Evolutionary conservation across 2,113 vertebrate genomes (phyloP), one percentile per base, ranked within the genome.

Genomic region (Stigmatopora argus): DNA sequence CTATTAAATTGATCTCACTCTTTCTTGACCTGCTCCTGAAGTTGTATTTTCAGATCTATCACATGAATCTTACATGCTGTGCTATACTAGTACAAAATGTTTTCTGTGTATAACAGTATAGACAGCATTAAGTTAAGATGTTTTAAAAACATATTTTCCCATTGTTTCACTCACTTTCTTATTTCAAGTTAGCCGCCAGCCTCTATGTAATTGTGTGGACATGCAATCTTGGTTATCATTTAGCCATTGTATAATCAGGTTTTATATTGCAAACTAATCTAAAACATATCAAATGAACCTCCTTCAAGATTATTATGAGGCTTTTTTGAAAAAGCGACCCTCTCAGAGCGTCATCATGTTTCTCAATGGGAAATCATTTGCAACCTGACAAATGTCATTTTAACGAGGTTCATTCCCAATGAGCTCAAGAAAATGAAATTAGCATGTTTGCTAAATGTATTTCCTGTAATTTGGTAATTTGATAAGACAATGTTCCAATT

Each of bases 141-240:
- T 53, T 53, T 53, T 3, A 19, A 53, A 53, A 53, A 23, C 51
- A 23, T 21, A 19, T 19, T 53, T 14, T 53, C 52, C 21, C 12
- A 1, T 45, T 11, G 3, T 11, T 13, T 45, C 44, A 45, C 44
- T 53, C 9, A 11, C 4, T 38, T 38, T 53, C 51, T 23, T 13
- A 13, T 53, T n/a, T 21, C 51, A 52, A 9, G 3, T 7, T 10
- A 21, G 51, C n/a, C 21, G 51, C 48, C 5, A n/a, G 7, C 18
- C 6, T 49, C 48, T n/a, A 23, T 52, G 19, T 19, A 52, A 21
- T 21, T 52, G 70, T 71, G 58, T 75, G 77, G 41, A 31, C 71
- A 55, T 64, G 31, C 18, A 55, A 71, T 73, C 46, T 77, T 72
- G 47, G 59, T 86, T 84, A 74, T 31, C 78, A 26, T 55, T 55